Base-by-base conservation (phyloP, 2,113 vertebrate species). In the Pyrgilauda ruficollis region DNA sequence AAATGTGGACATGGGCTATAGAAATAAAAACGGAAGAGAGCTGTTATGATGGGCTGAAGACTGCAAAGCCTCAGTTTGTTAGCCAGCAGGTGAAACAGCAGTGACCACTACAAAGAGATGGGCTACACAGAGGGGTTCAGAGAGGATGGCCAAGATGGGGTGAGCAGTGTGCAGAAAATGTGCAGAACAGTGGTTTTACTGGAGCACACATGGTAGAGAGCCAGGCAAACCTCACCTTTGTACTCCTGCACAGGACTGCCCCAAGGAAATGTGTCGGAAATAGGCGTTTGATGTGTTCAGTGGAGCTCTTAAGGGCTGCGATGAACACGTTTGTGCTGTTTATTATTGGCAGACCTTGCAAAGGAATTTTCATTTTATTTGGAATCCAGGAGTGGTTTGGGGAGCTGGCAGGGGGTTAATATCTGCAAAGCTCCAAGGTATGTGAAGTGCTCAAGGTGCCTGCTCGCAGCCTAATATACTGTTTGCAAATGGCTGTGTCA, bases 381-480 rank as follows among this genome's bases (percentile, higher is more conserved):
- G 87, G 81, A 91, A 96, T 95, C 77, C 81, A 96, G 94, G 94
- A 94, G 94, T 96, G 94, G 95, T 94, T 85, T 87, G 50, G 55
- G 81, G 55, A 85, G 35, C 85, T 67, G 67, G 67, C 22, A 44
- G 72, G 85, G 82, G 37, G 84, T 79, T 96, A 87, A 72, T 85
- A 66, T 50, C 89, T 95, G 82, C 72, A 90, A 66, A 90, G 46
- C 79, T 90, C 30, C 6, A 16, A 90, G 88, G 75, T 87, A 76
- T 83, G 84, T 55, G 35, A 76, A 70, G 74, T 23, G 15, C 50
- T 91, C 49, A 24, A 4, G 5, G 50, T 91, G 46, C 59, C 78
- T 52, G 30, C 74, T 92, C 55, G 13, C n/a, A 80, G 59, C 44
- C 53, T 68, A 26, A 58, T 53, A 19, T 15, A 6, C 50, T 78